Base-by-base conservation (phyloP, 2,888 invertebrate genomes). In the Lasius platythorax region DNA sequence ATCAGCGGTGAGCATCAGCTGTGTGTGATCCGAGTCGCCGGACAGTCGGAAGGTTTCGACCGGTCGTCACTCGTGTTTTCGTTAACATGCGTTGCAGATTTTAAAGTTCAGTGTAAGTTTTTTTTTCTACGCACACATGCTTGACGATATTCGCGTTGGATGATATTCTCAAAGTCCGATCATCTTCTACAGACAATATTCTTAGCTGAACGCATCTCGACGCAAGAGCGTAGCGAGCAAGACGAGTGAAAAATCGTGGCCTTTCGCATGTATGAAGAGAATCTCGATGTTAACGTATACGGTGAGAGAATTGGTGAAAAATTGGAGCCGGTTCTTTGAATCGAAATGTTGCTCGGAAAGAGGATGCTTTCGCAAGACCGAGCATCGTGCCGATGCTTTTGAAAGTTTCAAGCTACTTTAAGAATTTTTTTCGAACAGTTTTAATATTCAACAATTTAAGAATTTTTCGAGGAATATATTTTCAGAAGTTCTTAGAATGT, bases 1-100 rank as follows among this genome's bases (percentile, higher is more conserved):
- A 91, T 88, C 86, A 67, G 56, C 76, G 67, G 23, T n/a, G 61
- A 58, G 37, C 78, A 82, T 83, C 66, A 61, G 74, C 79, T 82
- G 70, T 53, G 46, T 68, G n/a, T 23, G 46, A 75, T 63, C 63
- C 37, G 37, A 50, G 61, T 33, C 50, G 28, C 40, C 53, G 63
- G 46, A 53, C 40, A 64, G 79, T 82, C 53, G n/a, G 46, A 33
- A 28, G 15, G 9, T 58, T 53, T 61, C 23, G 33, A n/a, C 6
- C 58, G 15, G 11, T 33, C n/a, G 40, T 33, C 15, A 15, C 15
- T n/a, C 2, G 33, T 70, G 3, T 40, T n/a, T 4, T 56, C 50
- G n/a, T 50, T 53, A 18, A 50, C 23, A 67, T n/a, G 15, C 8
- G 58, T 40, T 56, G 40, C 18, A 33, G 12, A 3, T 12, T 56